Evolutionary conservation across 2,888 invertebrate genomes (phyloP).

Genomic region (Drosophila yooni): DNA sequence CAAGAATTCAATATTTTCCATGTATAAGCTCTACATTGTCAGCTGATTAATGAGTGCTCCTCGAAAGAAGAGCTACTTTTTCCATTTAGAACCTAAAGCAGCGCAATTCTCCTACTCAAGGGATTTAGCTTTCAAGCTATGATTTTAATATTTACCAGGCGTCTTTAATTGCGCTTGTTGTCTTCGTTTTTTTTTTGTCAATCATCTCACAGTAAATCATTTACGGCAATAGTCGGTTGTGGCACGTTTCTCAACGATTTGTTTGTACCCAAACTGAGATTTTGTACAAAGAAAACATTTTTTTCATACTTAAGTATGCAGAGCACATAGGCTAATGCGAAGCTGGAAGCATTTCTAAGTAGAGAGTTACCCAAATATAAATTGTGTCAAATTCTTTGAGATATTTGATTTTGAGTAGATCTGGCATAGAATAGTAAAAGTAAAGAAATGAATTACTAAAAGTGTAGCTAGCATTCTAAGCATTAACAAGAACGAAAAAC

Average conservation of each 20-base stretch:
- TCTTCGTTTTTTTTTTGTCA: slow-evolving; percentile 32
- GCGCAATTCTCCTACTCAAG: background rate
- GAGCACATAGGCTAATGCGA: slow-evolving; percentile 42
- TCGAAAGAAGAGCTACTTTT: slow-evolving; percentile 1
- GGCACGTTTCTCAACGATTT: slow-evolving; percentile 55
- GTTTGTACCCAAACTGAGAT: slow-evolving; percentile 49
- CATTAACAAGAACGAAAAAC: background rate
- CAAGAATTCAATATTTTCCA: background rate
- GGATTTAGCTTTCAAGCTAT: slow-evolving; percentile 7
- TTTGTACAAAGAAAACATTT: slow-evolving; percentile 11
- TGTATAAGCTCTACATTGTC: background rate
- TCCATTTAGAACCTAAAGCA: background rate
- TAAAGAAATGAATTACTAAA: no score
- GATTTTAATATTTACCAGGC: slow-evolving; percentile 28
- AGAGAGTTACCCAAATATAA: slow-evolving; percentile 33
- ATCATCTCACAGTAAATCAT: slow-evolving; percentile 75
- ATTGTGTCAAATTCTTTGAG: slow-evolving; percentile 53
- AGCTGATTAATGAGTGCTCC: background rate
- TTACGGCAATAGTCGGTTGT: slow-evolving; percentile 36
- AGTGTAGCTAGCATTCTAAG: background rate
- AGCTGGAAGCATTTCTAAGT: slow-evolving; percentile 59
- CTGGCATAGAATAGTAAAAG: slow-evolving; percentile 2
- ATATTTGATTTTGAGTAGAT: slow-evolving; percentile 3
- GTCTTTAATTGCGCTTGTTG: slow-evolving; percentile 7
- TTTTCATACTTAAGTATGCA: slow-evolving; percentile 49